Percentiles rank a stretch among this genome's conserved stretches.
phyloP scores from a whole-genome alignment of 2,113 vertebrate species.

The Notarius lentiginosus region DNA sequence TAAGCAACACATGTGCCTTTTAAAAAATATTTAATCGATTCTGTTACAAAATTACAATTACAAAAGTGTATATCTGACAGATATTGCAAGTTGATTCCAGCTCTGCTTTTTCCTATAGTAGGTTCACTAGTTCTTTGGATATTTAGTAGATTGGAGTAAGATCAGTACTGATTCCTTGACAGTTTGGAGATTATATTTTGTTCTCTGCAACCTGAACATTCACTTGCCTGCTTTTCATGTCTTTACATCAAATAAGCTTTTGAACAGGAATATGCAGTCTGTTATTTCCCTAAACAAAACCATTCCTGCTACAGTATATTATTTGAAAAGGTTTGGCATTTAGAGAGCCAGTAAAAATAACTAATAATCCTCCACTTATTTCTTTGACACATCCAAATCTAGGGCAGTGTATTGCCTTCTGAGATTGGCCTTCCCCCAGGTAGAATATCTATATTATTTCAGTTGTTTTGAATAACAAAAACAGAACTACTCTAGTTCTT shows the following conservation, averaged over 20 bases:
- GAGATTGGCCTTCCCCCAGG: conserved; percentile 41
- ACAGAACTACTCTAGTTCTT: conserved; percentile 26
- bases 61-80: background rate
- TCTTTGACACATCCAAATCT: conserved; percentile 46
- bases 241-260: conserved; percentile 45
- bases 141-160: background rate
- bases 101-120: background rate
- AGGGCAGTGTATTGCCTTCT: conserved; percentile 46
- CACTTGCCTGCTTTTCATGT: conserved; percentile 31
- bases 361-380: conserved; percentile 44
- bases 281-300: conserved; percentile 47
- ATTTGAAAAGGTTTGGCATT: conserved; percentile 45
- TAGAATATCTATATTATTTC: conserved; percentile 30
- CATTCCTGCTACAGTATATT: conserved; percentile 38
- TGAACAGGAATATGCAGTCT: conserved; percentile 44
- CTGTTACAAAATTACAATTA: conserved; percentile 47
- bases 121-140: conserved; percentile 2
- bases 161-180: conserved; percentile 17
- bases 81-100: background rate
- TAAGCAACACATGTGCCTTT: conserved; percentile 65
- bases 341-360: conserved; percentile 42
- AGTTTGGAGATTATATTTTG: conserved; percentile 36
- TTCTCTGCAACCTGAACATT: conserved; percentile 45
- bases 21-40: conserved; percentile 57
- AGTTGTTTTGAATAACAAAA: conserved; percentile 23